Evolutionary conservation across 1,140 invertebrate species (phyloP), one percentile per base, ranked within the genome.

Genomic region (Sycobia sp.): DNA sequence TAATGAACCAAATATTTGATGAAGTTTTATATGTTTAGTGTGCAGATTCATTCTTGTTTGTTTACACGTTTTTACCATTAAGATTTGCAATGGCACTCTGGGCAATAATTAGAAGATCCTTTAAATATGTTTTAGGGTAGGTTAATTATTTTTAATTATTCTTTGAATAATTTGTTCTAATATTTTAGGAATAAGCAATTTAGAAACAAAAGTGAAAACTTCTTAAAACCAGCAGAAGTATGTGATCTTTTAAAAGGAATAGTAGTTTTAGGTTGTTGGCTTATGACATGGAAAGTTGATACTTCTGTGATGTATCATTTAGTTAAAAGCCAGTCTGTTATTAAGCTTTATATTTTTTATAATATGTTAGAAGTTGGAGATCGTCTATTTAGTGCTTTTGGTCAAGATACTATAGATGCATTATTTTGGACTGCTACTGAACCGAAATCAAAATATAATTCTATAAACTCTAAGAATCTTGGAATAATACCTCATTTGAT

Each of bases 321-420:
- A 67, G 97, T 99, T 25, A 96, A 99, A 79, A 97, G 94, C 73
- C 98, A 99, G 77, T 97, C 96, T 55, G 94, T 98, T 49, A 98
- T 99, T 75, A 99, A 99, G 78, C 83, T 99, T 47, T 99, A 99
- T 77, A 97, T 99, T 76, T 98, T 99, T 83, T 99, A 96, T 78
- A 99, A 99, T 83, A 99, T 99, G 95, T 82, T 99, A 50, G 98
- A 99, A 85, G 96, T 97, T 39, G 95, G 93, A 18, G 97, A 99
- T 83, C 85, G 94, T 67, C 83, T 99, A 46, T 93, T 98, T 74
- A 97, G 95, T 57, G 94, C 95, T 23, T 98, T 99, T 86, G 97
- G 97, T 3, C 97, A 99, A 84, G 97, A 99, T 76, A 95, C 94
- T 20, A 90, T 99, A 56, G 97, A 99, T 86, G 92, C 96, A 22